Base-by-base conservation (phyloP, 2,797 vertebrate genomes). In the Enoplosus armatus region DNA sequence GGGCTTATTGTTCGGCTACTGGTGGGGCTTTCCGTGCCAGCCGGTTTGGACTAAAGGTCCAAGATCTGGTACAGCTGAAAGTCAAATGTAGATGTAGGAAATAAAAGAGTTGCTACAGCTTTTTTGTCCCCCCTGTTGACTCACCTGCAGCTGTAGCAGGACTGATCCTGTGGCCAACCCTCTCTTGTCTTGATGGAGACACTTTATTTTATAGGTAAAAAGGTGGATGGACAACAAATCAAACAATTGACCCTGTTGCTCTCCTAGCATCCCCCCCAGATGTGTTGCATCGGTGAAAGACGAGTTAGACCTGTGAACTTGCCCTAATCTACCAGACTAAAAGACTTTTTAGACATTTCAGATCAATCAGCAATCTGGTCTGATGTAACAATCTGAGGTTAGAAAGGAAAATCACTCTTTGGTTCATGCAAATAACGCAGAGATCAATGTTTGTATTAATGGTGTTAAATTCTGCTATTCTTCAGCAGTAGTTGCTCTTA, bases 1-100 rank as follows among this genome's bases (percentile, higher is more conserved):
- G 65, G 61, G 56, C 51, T 87, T 58, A 87, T 87, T 85, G 87
- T 90, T 86, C 58, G 2, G 79, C 45, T 33, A 15, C 51, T 61
- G 50, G 53, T 41, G 33, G 43, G 47, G 63, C 39, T 72, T 62
- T 75, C 8, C 8, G 29, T 61, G 66, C 12, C 51, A 72, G 62
- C 53, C 51, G n/a, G 43, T 35, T 48, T 63, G 16, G 75, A 70
- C 75, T 10, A 27, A 75, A 74, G 26, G 62, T 48, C 66, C 59
- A 3, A 50, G 22, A 54, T 51, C 11, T 15, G 37, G 22, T 62
- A 2, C 20, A 22, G n/a, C 56, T 59, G 51, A 27, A 74, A 80
- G 77, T 70, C 56, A 73, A 60, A 84, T 50, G 53, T 4, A 35
- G 27, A 72, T 33, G 58, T 35, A 65, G 47, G 55, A 35, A 69